phyloP scores from a whole-genome alignment of 2,888 invertebrate genomes.

The Erebia palarica region DNA sequence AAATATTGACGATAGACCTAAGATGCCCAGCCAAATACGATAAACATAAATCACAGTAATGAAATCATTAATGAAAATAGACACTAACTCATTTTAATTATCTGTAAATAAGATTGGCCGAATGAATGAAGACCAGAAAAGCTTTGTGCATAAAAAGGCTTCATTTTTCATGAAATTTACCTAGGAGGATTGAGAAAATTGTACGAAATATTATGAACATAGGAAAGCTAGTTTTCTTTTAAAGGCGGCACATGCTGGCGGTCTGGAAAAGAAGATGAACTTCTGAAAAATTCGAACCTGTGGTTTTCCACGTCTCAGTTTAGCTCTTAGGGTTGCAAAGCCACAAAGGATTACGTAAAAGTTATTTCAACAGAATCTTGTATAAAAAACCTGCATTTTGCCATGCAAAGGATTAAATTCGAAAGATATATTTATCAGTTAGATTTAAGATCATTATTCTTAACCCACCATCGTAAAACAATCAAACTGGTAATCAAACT shows the following conservation, averaged over 20 bases:
- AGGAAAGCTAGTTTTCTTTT: slow-evolving; percentile 4
- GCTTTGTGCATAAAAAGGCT: neutral
- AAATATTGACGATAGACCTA: slow-evolving; percentile 19
- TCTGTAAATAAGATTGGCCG: neutral
- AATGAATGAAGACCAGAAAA: neutral
- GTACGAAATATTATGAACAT: neutral
- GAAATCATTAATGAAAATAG: slow-evolving; percentile 18
- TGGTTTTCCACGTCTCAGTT: neutral
- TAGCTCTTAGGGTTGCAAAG: neutral
- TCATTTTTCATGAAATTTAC: neutral
- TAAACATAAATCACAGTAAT: slow-evolving; percentile 20
- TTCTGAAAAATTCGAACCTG: slow-evolving; percentile 7
- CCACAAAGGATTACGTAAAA: neutral
- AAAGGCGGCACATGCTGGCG: no score
- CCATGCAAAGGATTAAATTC: no score
- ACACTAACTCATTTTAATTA: neutral
- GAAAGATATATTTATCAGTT: no score
- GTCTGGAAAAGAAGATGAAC: neutral
- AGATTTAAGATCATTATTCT: neutral
- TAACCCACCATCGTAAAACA: no score
- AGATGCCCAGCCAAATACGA: slow-evolving; percentile 11
- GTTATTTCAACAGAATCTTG: neutral
- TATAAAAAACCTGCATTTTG: neutral
- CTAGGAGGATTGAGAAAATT: neutral
- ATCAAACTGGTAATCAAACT: neutral